Conservation (phyloP, 2,113 vertebrate species). For the Eleginops maclovinus region DNA sequence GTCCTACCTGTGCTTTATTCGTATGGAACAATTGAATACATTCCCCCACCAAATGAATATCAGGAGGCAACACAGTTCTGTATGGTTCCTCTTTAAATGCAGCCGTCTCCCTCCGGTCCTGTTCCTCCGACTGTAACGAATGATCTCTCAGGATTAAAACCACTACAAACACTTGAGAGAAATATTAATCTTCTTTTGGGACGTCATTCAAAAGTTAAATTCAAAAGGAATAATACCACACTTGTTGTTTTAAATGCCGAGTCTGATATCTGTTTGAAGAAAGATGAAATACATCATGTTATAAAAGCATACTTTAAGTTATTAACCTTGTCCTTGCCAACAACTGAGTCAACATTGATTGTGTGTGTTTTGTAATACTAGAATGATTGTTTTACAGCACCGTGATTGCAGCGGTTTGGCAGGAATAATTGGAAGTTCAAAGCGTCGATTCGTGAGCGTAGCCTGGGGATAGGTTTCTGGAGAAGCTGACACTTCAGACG, state of each 20-base stretch:
- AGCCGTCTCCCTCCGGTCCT: slow-evolving; percentile 66
- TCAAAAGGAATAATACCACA: slow-evolving; percentile 16
- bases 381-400: slow-evolving; percentile 64
- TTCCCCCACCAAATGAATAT: slow-evolving; percentile 60
- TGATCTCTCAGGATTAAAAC: slow-evolving; percentile 64
- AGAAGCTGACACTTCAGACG: slow-evolving; percentile 73
- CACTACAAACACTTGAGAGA: slow-evolving; percentile 68
- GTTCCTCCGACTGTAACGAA: slow-evolving; percentile 63
- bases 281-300: slow-evolving; percentile 47
- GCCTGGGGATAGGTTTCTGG: slow-evolving; percentile 69
- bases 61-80: slow-evolving; percentile 51
- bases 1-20: slow-evolving; percentile 59
- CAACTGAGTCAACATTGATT: slow-evolving; percentile 61
- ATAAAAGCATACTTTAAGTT: slow-evolving; percentile 25
- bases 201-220: slow-evolving; percentile 51
- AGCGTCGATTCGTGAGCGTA: slow-evolving; percentile 56
- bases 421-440: slow-evolving; percentile 74
- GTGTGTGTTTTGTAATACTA: slow-evolving; percentile 41
- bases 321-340: slow-evolving; percentile 48
- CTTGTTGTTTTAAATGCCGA: slow-evolving; percentile 20
- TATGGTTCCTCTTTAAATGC: slow-evolving; percentile 73
- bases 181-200: slow-evolving; percentile 66
- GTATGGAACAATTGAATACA: slow-evolving; percentile 41
- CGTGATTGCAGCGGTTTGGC: slow-evolving; percentile 70
- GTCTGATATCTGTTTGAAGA: slow-evolving; percentile 26